Evolutionary conservation across 1,140 invertebrate species (phyloP).

Genomic region (Drosophila kepulauana): DNA sequence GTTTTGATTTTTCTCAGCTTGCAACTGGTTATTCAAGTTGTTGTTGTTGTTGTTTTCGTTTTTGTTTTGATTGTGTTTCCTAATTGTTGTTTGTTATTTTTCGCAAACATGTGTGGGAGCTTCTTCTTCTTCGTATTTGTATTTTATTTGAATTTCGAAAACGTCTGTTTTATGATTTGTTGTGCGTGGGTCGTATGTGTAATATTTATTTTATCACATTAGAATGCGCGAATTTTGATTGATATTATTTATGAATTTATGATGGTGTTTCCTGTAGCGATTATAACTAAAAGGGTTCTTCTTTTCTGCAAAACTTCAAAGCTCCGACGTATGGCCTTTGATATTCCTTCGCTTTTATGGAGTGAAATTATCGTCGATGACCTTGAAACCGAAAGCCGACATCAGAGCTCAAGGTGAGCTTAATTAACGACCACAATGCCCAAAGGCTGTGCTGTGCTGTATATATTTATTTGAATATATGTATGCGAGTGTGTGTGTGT

Average conservation of each 20-base stretch:
- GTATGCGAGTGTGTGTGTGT: constrained; percentile 13
- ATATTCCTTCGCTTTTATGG: constrained; percentile 42
- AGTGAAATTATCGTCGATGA: constrained; percentile 65
- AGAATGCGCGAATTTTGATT: not conserved
- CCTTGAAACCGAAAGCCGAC: constrained; percentile 63
- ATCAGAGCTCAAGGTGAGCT: constrained; percentile 61
- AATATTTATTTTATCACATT: constrained; percentile 5
- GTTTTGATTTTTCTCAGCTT: constrained; percentile 66
- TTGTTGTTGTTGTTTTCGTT: constrained; percentile 44
- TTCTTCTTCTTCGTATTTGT: constrained; percentile 8
- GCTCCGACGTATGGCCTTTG: not conserved
- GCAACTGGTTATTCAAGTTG: constrained; percentile 69
- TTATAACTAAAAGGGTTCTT: not conserved
- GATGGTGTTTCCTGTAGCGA: not conserved
- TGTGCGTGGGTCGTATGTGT: constrained; percentile 13
- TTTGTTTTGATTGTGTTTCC: constrained; percentile 50
- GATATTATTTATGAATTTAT: not conserved
- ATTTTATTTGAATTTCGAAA: constrained; percentile 21
- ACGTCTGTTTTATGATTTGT: not conserved
- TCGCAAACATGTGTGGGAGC: constrained; percentile 17
- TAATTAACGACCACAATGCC: constrained; percentile 64
- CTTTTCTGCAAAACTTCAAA: constrained; percentile 1
- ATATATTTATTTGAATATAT: constrained; percentile 2
- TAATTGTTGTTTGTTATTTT: constrained; percentile 42
- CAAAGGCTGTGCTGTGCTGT: constrained; percentile 39